Percentiles rank a stretch among this genome's conserved stretches.
These are phyloP conservation scores for Oreortyx pictus DNA, from an alignment of 2,797 vertebrate species.

Conservation along the genomic window DNA sequence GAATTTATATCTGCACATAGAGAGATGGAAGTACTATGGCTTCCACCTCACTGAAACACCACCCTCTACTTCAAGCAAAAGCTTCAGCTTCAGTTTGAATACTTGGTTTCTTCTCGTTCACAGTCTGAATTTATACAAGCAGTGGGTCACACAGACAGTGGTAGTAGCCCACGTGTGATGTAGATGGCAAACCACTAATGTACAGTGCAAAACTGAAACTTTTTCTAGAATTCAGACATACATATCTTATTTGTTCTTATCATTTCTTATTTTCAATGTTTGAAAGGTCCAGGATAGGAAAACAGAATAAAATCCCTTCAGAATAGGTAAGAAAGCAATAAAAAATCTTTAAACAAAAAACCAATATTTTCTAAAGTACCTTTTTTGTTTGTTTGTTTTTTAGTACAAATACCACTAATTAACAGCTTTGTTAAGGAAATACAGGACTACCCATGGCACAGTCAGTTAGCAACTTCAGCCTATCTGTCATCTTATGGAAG, in stretches of 20 bases:
- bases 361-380: not conserved
- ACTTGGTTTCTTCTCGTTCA: not conserved
- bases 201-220: not conserved
- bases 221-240: not conserved
- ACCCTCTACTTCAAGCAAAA: not conserved
- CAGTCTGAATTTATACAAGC: not conserved
- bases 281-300: not conserved
- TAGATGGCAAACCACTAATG: not conserved
- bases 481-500: not conserved
- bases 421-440: not conserved
- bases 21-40: not conserved
- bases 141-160: not conserved
- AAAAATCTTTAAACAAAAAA: not conserved
- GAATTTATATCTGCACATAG: not conserved
- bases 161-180: not conserved
- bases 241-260: not conserved
- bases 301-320: not conserved
- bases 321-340: not conserved
- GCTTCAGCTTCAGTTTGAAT: not conserved
- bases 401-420: not conserved
- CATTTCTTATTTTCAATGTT: not conserved
- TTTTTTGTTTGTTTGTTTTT: not conserved
- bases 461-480: slow-evolving; percentile 18
- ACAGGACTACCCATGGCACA: not conserved
- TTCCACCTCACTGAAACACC: not conserved